phyloP scores from a whole-genome alignment of 2,113 vertebrate species.

The Zootoca vivipara region DNA sequence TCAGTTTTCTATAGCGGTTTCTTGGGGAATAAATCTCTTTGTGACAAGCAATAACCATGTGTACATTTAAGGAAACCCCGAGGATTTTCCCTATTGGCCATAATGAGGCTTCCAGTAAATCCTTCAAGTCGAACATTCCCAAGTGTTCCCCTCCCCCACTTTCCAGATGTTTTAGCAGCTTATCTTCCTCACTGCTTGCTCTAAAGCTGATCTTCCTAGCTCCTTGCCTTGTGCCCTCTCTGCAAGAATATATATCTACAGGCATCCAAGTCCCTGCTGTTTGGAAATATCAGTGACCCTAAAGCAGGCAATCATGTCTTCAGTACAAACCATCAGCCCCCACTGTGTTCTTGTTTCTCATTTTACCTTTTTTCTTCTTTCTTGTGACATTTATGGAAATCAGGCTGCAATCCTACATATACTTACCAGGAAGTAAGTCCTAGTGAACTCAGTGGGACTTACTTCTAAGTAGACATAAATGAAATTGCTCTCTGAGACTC shows the following conservation, averaged over 20 bases:
- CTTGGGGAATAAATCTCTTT: conserved; percentile 7
- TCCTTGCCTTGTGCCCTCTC: not conserved
- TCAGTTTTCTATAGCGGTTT: not conserved
- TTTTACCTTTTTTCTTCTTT: not conserved
- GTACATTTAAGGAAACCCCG: not conserved
- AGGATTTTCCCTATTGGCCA: not conserved
- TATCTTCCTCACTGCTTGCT: not conserved
- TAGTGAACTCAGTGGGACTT: not conserved
- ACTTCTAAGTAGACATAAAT: not conserved
- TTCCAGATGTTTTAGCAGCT: conserved; percentile 18
- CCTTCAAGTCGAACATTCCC: conserved; percentile 3
- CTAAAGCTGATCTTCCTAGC: not conserved
- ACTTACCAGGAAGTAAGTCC: not conserved
- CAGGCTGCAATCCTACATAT: not conserved
- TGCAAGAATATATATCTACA: not conserved
- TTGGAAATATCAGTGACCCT: not conserved
- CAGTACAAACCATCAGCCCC: not conserved
- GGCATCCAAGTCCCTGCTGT: not conserved
- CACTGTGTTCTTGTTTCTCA: not conserved
- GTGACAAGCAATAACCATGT: conserved; percentile 4
- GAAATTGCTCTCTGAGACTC: not conserved
- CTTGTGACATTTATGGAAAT: not conserved
- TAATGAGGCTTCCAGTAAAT: conserved; percentile 3
- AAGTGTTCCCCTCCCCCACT: not conserved
- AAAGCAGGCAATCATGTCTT: not conserved